These are phyloP conservation scores for Tipula lateralis DNA, from an alignment of 2,888 invertebrate species.

Conservation along the genomic window DNA sequence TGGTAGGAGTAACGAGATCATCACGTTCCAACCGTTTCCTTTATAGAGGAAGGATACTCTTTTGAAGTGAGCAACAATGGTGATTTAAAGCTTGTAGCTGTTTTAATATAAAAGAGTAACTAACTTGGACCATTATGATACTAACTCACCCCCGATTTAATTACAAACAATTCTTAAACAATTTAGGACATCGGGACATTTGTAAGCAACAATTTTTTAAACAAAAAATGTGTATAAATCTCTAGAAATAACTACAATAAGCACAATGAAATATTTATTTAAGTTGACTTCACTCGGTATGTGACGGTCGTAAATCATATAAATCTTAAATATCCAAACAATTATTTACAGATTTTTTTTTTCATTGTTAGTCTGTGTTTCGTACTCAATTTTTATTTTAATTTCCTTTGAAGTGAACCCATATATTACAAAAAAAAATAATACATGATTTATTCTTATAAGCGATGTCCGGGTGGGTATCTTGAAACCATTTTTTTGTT, in stretches of 20 bases:
- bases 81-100: no score
- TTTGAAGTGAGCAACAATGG: no score
- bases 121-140: no score
- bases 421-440: background rate
- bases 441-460: background rate
- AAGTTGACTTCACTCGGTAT: background rate
- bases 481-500: background rate
- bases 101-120: no score
- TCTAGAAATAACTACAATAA: background rate
- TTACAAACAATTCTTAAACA: background rate
- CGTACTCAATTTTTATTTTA: background rate
- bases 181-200: background rate
- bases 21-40: no score
- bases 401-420: background rate
- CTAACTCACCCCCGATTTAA: background rate
- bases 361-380: background rate
- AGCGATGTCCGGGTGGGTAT: background rate
- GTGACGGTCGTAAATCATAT: background rate
- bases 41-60: no score
- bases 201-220: background rate
- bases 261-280: background rate
- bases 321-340: background rate
- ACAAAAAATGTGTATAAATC: background rate
- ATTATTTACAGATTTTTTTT: background rate
- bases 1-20: no score